Evolutionary conservation across 2,797 vertebrate species (phyloP), one percentile per base, ranked within the genome.

Genomic region (Platalea minor): DNA sequence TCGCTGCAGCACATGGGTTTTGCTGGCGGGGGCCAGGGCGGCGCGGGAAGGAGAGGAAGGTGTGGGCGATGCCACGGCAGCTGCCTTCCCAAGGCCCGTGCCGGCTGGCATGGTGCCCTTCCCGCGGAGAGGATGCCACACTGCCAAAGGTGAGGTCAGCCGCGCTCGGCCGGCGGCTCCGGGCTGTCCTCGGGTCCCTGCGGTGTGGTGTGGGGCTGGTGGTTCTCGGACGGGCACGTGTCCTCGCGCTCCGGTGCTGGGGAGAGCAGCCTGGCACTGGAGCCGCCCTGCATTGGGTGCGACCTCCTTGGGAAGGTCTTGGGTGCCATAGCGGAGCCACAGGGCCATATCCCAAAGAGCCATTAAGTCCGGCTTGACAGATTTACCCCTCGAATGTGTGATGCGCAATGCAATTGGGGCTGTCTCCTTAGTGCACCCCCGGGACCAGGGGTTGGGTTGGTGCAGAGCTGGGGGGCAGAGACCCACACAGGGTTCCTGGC

Each of bases 121-220:
- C 89, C 89, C 15, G 3, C 5, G 0, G 48, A 28, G 85, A 68
- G 39, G 85, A 84, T 33, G 79, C 80, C 17, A 1, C 5, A 10
- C 90, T 92, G 94, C 92, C 92, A 92, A 96, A 97, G 96, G 96
- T 96, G 96, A 97, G 96, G 51, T 96, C 91, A 88, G 92, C 48
- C 16, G 16, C 3, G 23, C 89, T 68, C 69, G 31, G 83, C 90
- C 13, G 57, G 57, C 0, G 17, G 81, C 94, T 60, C 85, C 26
- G 25, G 60, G 72, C 72, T 18, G 11, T n/a, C 81, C 88, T 26
- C 1, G 37, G 48, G 23, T 64, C 74, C 69, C 76, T 8, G 79
- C 0, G 60, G 65, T 0, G 43, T 0, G 51, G 31, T 6, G 18
- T 6, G 67, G 85, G 67, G 68, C 10, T 10, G 92, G 68, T 26